Evolutionary conservation across 2,113 vertebrate genomes (phyloP), one percentile per base, ranked within the genome.

Genomic region (Aphelocoma coerulescens): DNA sequence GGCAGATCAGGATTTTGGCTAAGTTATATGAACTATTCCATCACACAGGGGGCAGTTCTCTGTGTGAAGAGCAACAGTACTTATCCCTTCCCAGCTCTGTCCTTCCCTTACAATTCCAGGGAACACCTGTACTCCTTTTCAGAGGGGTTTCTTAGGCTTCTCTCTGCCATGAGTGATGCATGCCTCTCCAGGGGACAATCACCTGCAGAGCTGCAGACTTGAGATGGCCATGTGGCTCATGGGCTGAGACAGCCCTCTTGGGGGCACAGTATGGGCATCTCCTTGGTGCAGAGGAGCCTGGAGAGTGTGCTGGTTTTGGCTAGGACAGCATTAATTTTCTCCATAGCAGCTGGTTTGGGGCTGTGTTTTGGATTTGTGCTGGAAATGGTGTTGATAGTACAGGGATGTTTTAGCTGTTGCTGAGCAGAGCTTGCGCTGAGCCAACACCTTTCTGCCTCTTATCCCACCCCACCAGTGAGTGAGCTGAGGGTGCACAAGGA

Each of bases 221-320:
- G 0, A 7, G 3, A 8, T 1, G 4, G 37, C 78, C 3, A 0
- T 5, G 35, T 5, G 5, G 37, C 62, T 88, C 16, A 24, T 24
- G 26, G 27, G 44, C 81, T 77, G 46, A 49, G 55, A 39, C 35
- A 71, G n/a, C 57, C 46, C 33, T 78, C 52, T 41, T 32, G 10
- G 23, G 2, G 23, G 16, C 9, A 7, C 32, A 32, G 8, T 7
- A 3, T 8, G 35, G 44, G 26, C 62, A 75, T 24, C 52, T 85
- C 44, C 33, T n/a, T 11, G 3, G 54, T 57, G 43, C 41, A 72
- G n/a, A 32, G 59, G 8, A 82, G 35, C 61, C 61, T 61, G 87
- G 17, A 68, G n/a, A 48, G 59, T 22, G 10, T 54, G n/a, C 69
- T 82, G 46, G 27, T 21, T 75, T 83, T 30, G 48, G 39, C 39